phyloP scores from a whole-genome alignment of 2,797 vertebrate species.

The Uromys caudimaculatus region DNA sequence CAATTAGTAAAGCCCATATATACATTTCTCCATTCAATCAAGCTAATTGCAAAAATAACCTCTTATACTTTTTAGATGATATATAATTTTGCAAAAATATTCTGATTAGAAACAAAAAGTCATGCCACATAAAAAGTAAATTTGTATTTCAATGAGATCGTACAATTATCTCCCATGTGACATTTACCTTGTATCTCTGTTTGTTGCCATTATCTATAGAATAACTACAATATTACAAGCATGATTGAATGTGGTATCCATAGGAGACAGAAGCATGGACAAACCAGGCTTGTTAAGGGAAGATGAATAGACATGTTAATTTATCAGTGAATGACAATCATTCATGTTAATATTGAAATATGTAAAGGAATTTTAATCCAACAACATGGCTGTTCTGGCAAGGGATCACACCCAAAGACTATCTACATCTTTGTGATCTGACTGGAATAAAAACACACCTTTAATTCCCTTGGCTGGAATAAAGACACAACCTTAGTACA shows the following conservation, averaged over 20 bases:
- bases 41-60: not conserved
- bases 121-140: not conserved
- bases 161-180: not conserved
- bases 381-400: not conserved
- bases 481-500: not conserved
- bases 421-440: not conserved
- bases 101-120: not conserved
- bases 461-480: too few relatives aligned
- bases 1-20: not conserved
- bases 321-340: not conserved
- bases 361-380: not conserved
- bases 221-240: not conserved
- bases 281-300: not conserved
- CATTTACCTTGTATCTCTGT: not conserved
- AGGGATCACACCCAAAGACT: not conserved
- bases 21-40: not conserved
- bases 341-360: not conserved
- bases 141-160: not conserved
- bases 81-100: not conserved
- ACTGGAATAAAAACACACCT: not conserved
- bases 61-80: not conserved
- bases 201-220: not conserved
- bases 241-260: not conserved
- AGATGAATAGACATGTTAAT: not conserved
- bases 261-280: not conserved